Conservation (phyloP, 1,140 invertebrate genomes). For the Lasioglossum albipes region DNA sequence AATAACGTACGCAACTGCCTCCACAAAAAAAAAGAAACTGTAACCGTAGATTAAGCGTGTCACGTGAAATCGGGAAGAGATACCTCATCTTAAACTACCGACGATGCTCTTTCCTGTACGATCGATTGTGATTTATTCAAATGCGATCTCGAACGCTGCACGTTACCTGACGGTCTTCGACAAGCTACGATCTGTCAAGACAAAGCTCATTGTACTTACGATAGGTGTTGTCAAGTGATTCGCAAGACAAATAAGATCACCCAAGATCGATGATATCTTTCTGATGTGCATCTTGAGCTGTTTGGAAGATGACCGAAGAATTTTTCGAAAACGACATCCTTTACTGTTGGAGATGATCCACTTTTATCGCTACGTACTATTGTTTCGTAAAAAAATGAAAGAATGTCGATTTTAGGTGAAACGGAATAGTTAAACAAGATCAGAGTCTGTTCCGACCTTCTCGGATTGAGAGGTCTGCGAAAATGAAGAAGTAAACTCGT, state of each 20-base stretch:
- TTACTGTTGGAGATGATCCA: slow-evolving; percentile 7
- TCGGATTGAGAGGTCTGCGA: neutral
- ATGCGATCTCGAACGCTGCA: slow-evolving; percentile 11
- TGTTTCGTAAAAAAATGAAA: neutral
- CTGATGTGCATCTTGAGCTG: neutral
- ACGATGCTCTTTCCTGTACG: slow-evolving; percentile 1
- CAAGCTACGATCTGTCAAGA: neutral
- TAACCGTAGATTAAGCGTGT: slow-evolving; percentile 49
- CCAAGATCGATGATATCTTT: neutral
- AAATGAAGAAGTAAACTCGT: neutral
- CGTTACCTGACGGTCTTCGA: slow-evolving; percentile 9
- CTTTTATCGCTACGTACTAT: neutral
- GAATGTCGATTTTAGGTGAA: too few species aligned
- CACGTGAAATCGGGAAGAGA: neutral
- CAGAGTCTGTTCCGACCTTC: neutral
- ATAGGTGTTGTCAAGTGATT: neutral
- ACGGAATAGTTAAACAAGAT: too few species aligned
- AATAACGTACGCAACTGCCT: slow-evolving; percentile 46
- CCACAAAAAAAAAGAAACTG: slow-evolving; percentile 7
- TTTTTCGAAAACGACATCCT: neutral
- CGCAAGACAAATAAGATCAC: neutral
- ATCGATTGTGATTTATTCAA: neutral
- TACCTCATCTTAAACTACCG: slow-evolving; percentile 14
- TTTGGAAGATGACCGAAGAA: neutral
- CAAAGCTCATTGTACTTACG: neutral